Conservation (phyloP, 2,888 invertebrate genomes). For the Scaptomyza parva region DNA sequence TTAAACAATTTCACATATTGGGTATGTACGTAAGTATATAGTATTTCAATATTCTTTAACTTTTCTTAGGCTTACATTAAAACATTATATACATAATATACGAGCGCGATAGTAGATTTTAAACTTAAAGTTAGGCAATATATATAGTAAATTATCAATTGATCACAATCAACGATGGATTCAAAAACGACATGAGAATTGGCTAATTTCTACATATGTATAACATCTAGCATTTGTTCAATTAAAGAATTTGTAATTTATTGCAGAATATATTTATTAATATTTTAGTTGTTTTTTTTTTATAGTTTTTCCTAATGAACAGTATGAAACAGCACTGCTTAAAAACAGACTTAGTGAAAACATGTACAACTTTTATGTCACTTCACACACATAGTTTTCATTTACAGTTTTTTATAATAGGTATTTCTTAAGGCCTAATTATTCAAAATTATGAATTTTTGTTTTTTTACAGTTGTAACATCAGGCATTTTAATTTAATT, state of each 20-base stretch:
- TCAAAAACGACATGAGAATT: constrained; percentile 63
- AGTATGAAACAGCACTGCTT: constrained; percentile 34
- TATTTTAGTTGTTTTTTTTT: constrained; percentile 22
- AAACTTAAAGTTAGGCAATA: constrained; percentile 57
- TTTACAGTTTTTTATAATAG: constrained; percentile 23
- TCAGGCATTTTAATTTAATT: constrained; percentile 58
- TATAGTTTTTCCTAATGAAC: constrained; percentile 48
- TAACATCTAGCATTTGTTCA: constrained; percentile 39
- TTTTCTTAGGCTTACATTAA: constrained; percentile 48
- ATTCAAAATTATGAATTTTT: constrained; percentile 43
- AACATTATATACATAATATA: constrained; percentile 71
- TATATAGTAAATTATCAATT: constrained; percentile 46
- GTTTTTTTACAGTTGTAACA: constrained; percentile 67
- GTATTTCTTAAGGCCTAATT: constrained; percentile 38
- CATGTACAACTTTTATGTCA: constrained; percentile 30
- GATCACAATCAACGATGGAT: constrained; percentile 54
- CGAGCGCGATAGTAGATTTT: constrained; percentile 58
- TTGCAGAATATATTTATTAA: constrained; percentile 45
- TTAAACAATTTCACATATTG: constrained; percentile 57
- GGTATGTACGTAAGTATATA: constrained; percentile 27
- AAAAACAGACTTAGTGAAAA: constrained; percentile 36
- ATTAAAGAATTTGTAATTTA: constrained; percentile 52
- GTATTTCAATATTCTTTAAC: constrained; percentile 43
- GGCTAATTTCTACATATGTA: constrained; percentile 56
- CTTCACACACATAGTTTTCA: constrained; percentile 34